Evolutionary conservation across 2,888 invertebrate species (phyloP), one percentile per base, ranked within the genome.

Genomic region (Drosophila mettleri): DNA sequence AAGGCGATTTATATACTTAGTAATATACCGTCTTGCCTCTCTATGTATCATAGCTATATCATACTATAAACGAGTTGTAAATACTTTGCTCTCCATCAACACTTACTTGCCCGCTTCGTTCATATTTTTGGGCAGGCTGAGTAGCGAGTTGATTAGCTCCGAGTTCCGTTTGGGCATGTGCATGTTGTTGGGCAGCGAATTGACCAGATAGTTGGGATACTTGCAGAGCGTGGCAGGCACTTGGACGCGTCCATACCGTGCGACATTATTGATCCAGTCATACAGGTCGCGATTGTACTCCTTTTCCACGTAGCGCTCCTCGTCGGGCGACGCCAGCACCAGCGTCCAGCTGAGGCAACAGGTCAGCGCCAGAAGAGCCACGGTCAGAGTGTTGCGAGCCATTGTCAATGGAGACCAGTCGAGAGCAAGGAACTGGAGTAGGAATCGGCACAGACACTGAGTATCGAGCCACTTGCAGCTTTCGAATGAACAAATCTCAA

Each of bases 51-150:
- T 65, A 51, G 24, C 31, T 48, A 52, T 48, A 59, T 36, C 54
- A 65, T 57, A 39, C n/a, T 52, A 31, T 49, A 20, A 2, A 6
- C 16, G n/a, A 10, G 22, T 24, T 38, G 27, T n/a, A 12, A 36
- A 3, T 45, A 16, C 18, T 29, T 41, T 3, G 14, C 29, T 29
- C 8, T n/a, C n/a, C 45, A 22, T 38, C 38, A 16, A 8, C 41
- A 33, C 31, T 27, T 92, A 94, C 91, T 95, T 95, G 54, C 96
- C 96, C 41, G 95, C 96, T 61, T 95, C 95, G 82, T 95, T 94
- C 94, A 96, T 94, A 69, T 94, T 95, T 86, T 95, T 95, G 9
- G 96, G 96, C 51, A 96, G 91, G n/a, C 95, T 94, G 38, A 96
- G 92, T n/a, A 96, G 93, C 0, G 96, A 95, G 89, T 95, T 96